Evolutionary conservation across 2,797 vertebrate genomes (phyloP), one percentile per base, ranked within the genome.

Genomic region (Sciurus vulgaris): DNA sequence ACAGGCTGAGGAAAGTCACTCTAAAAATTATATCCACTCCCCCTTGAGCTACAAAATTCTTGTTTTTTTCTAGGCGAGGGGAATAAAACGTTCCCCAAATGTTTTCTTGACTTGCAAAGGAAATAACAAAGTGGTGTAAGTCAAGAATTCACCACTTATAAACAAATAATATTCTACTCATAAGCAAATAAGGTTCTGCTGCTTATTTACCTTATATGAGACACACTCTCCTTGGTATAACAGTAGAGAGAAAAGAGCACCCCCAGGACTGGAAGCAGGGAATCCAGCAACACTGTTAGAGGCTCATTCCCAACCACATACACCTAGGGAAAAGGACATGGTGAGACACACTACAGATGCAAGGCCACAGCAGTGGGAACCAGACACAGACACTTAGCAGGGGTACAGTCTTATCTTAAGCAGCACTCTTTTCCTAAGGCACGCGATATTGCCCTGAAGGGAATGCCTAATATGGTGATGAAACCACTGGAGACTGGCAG

Each of bases 261-360:
- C 49, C 99, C 98, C 95, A 99, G 97, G 47, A 99, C 98, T 0
- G 98, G 97, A 94, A 98, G 96, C 1, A 99, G 97, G 88, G 99
- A 98, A 72, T 97, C 96, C 97, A 99, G 91, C 69, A 99, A 97
- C 88, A 97, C 72, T 6, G 96, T 87, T 5, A 98, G 98, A 22
- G 99, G 98, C 77, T 98, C 98, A 96, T 99, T 99, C n/a, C 99
- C 99, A 20, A 99, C 98, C 96, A 99, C 99, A 47, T 98, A 99
- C 88, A 99, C 98, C 99, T 99, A 96, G 7, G 0, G 93, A 59
- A 94, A 97, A 96, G 96, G 82, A 98, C 74, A 94, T 1, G 14
- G 51, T 14, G 82, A 97, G 74, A 97, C 30, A 86, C 3, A 28
- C 3, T 3, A 12, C 20, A 10, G 49, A 44, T n/a, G 7, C 44